These are phyloP conservation scores for Nymphalis c-album DNA, from an alignment of 2,888 invertebrate species.

Conservation along the genomic window DNA sequence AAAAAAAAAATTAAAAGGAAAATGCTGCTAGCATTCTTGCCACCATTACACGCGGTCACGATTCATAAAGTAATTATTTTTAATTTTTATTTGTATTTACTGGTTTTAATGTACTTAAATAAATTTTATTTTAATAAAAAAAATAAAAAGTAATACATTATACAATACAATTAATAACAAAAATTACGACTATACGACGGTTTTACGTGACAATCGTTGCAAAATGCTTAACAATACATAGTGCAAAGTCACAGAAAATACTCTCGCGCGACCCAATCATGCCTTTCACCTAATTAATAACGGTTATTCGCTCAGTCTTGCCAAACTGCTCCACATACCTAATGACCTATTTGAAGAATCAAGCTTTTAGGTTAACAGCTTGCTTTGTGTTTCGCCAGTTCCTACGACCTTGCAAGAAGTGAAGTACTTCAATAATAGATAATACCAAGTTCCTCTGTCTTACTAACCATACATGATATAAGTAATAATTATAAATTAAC, in stretches of 20 bases:
- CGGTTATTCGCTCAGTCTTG: neutral
- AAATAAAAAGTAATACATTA: too few species aligned
- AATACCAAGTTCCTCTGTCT: neutral
- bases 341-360: conserved; percentile 25
- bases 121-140: too few species aligned
- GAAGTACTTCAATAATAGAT: neutral
- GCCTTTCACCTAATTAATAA: conserved; percentile 18
- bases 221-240: neutral
- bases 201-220: too few species aligned
- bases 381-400: conserved; percentile 15
- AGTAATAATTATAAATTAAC: too few species aligned
- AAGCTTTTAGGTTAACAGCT: conserved; percentile 23
- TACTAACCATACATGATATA: neutral
- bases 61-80: too few species aligned
- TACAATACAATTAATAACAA: too few species aligned
- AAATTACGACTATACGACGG: too few species aligned
- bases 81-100: too few species aligned
- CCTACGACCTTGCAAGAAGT: neutral
- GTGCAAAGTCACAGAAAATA: neutral
- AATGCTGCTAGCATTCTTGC: too few species aligned
- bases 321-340: conserved; percentile 15
- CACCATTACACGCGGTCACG: too few species aligned
- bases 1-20: too few species aligned
- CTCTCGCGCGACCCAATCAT: conserved; percentile 16
- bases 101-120: too few species aligned